These are phyloP conservation scores for Catharus fuscescens DNA, from an alignment of 2,113 vertebrate species.

Conservation along the genomic window DNA sequence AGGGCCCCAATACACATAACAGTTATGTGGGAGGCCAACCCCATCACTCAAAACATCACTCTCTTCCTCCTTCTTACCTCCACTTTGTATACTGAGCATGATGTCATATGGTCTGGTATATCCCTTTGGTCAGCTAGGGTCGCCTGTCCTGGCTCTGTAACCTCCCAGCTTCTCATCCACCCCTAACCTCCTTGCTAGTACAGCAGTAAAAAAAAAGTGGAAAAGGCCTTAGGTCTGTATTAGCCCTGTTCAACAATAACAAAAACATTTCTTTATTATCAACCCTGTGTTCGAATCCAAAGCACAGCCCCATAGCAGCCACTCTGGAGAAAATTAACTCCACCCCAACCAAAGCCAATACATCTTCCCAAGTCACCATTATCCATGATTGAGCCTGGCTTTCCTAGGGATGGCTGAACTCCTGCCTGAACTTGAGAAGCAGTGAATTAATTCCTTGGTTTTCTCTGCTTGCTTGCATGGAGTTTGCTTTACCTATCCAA, in stretches of 20 bases:
- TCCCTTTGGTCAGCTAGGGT: not conserved
- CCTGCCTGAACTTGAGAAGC: not conserved
- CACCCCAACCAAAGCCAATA: not conserved
- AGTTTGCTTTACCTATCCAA: not conserved
- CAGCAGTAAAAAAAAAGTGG: not conserved
- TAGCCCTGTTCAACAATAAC: not conserved
- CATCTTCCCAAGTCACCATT: not conserved
- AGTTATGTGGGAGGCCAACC: not conserved
- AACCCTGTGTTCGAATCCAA: not conserved
- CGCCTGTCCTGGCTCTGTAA: not conserved
- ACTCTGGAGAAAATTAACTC: not conserved
- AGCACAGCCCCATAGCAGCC: not conserved
- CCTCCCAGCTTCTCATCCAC: not conserved
- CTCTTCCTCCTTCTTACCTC: not conserved
- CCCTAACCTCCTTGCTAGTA: not conserved
- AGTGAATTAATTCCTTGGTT: not conserved
- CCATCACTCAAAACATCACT: not conserved
- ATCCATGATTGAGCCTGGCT: not conserved
- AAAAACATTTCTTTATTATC: not conserved
- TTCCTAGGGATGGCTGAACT: not conserved
- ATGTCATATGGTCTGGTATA: not conserved
- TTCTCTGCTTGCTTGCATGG: not conserved
- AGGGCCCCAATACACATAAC: not conserved
- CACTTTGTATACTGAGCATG: no score
- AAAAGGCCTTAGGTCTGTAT: not conserved